Base-by-base conservation (phyloP, 2,113 vertebrate genomes). In the Aythya baeri region DNA sequence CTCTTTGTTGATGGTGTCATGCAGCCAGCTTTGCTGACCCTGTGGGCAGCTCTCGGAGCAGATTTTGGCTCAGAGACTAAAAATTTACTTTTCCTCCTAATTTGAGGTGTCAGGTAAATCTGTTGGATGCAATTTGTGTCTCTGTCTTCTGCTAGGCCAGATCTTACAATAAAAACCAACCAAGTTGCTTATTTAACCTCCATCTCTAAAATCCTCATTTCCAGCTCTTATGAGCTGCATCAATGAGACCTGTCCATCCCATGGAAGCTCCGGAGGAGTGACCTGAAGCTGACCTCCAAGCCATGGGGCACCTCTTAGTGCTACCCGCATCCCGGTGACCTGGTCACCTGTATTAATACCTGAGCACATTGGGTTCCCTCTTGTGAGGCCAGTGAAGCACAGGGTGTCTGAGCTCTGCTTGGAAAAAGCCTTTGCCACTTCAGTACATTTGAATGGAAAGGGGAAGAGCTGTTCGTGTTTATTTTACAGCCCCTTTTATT, bases 361-460 rank as follows among this genome's bases (percentile, higher is more conserved):
- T 93, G 83, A 94, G 74, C 57, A 75, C 86, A 57, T 10, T 92
- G 91, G 61, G 77, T 73, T 91, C 86, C 61, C 92, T 97, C 88
- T 95, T 94, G 96, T 94, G 94, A 95, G 95, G 93, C 97, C 97
- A 96, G 83, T 97, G 98, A 98, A 98, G 98, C 97, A 83, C 96
- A 88, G 83, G 97, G 93, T 95, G 91, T 76, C 96, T 82, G 79
- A 94, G 95, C 93, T 96, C 94, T 22, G 61, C 95, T 72, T 86
- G 75, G 92, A 92, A 96, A 91, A 97, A 97, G 93, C 72, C 89
- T 94, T 96, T 97, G 96, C 92, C 97, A 97, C 97, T 97, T 97
- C 98, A 97, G 97, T 98, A 98, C 97, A 9, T 98, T 98, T 98
- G 97, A 96, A 96, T 98, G 98, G 98, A 94, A 97, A 92, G 96